Percentiles rank a stretch among this genome's conserved stretches.
phyloP scores from a whole-genome alignment of 2,888 invertebrate genomes.

The Drosophila atroscutellata region DNA sequence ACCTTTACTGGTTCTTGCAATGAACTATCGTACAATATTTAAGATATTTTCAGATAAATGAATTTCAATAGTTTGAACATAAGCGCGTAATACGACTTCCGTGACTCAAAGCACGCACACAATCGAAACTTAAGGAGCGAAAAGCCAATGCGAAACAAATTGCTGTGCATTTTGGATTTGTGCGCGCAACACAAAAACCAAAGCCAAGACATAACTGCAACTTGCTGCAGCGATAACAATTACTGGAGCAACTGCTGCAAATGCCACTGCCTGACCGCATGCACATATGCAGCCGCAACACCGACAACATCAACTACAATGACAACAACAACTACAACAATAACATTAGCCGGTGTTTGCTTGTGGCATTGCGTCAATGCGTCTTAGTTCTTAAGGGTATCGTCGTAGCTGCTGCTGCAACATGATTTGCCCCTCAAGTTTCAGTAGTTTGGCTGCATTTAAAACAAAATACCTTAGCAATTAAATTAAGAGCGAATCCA shows the following conservation, averaged over 20 bases:
- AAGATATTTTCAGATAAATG: slow-evolving; percentile 4
- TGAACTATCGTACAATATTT: slow-evolving; percentile 18
- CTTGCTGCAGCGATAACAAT: slow-evolving; percentile 42
- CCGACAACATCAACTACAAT: slow-evolving; percentile 4
- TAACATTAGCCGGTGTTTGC: slow-evolving; percentile 30
- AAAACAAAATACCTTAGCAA: not conserved
- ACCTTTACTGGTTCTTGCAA: too few species aligned
- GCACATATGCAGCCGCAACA: slow-evolving; percentile 24
- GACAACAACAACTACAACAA: slow-evolving; percentile 18
- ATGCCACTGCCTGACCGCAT: slow-evolving; percentile 47
- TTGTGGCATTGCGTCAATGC: slow-evolving; percentile 61
- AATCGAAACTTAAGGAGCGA: not conserved
- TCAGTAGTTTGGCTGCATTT: not conserved
- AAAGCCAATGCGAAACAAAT: slow-evolving; percentile 29
- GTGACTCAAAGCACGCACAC: not conserved
- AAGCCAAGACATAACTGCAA: slow-evolving; percentile 32
- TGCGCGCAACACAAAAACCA: slow-evolving; percentile 22
- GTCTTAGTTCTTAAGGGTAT: slow-evolving; percentile 48
- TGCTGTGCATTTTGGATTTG: slow-evolving; percentile 25
- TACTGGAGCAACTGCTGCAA: slow-evolving; percentile 32
- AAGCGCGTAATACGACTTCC: not conserved
- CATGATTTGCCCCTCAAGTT: not conserved
- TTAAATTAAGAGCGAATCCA: slow-evolving; percentile 1
- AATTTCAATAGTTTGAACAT: slow-evolving; percentile 31
- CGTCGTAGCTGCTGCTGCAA: not conserved